Conservation (phyloP, 2,113 vertebrate species). For the Lagenorhynchus albirostris region DNA sequence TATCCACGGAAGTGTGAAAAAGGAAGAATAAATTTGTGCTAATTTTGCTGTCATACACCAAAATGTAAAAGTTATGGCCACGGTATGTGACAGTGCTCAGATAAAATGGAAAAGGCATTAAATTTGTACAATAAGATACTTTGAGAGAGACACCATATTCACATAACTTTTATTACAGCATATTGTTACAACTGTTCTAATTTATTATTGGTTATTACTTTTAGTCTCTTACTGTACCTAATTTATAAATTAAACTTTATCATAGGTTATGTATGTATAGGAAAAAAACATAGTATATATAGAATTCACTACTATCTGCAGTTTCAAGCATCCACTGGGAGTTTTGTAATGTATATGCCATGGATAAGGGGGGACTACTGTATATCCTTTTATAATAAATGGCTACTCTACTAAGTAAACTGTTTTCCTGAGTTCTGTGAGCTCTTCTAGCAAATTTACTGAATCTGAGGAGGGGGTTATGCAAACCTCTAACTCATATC, state of each 20-base stretch:
- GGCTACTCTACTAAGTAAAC: not conserved
- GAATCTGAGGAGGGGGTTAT: not conserved
- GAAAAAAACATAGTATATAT: not conserved
- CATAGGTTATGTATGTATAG: not conserved
- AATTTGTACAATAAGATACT: not conserved
- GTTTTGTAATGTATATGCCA: not conserved
- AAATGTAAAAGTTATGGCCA: not conserved
- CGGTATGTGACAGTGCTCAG: not conserved
- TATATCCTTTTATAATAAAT: not conserved
- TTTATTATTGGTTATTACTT: not conserved
- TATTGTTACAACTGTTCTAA: not conserved
- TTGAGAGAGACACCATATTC: not conserved
- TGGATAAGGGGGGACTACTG: not conserved
- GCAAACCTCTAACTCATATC: not conserved
- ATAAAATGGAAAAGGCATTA: not conserved
- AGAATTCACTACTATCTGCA: not conserved
- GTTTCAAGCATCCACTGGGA: not conserved
- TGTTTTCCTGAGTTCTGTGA: not conserved
- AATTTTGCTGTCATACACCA: not conserved
- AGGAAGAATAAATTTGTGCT: not conserved
- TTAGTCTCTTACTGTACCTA: not conserved
- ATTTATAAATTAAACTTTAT: not conserved
- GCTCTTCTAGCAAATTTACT: not conserved
- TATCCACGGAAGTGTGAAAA: not conserved
- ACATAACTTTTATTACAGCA: not conserved